These are phyloP conservation scores for Stictonetta naevosa DNA, from an alignment of 2,113 vertebrate genomes.

Conservation along the genomic window DNA sequence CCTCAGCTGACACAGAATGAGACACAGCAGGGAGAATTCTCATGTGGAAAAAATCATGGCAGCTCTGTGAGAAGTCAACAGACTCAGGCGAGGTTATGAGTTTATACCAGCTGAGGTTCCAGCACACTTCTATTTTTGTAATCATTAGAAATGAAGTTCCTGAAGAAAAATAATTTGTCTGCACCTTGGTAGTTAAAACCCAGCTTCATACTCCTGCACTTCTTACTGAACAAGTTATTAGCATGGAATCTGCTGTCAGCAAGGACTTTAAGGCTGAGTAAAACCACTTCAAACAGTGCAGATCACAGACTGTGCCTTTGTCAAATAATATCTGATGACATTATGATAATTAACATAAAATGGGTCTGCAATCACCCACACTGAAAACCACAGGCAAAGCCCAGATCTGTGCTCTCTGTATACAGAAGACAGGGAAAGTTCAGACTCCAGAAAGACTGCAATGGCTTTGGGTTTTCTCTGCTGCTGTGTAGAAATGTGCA, in stretches of 20 bases:
- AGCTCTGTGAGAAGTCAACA: neutral
- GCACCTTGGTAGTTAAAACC: neutral
- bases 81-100: neutral
- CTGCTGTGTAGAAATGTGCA: neutral
- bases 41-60: neutral
- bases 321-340: conserved; percentile 59
- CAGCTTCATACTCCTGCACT: neutral
- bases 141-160: neutral
- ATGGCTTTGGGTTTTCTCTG: neutral
- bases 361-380: conserved; percentile 45
- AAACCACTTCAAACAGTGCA: conserved; percentile 68
- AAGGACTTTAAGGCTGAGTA: conserved; percentile 33
- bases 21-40: neutral
- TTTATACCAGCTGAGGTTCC: neutral
- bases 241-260: conserved; percentile 18
- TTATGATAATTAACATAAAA: conserved; percentile 49
- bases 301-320: conserved; percentile 41
- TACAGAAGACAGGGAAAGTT: conserved; percentile 13
- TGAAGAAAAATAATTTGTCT: neutral
- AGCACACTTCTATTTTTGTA: neutral
- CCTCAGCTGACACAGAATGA: neutral
- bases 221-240: conserved; percentile 6
- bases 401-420: neutral
- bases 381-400: conserved; percentile 56
- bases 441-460: neutral